Conservation (phyloP, 2,888 invertebrate species). For the Himalopsyche japonica region DNA sequence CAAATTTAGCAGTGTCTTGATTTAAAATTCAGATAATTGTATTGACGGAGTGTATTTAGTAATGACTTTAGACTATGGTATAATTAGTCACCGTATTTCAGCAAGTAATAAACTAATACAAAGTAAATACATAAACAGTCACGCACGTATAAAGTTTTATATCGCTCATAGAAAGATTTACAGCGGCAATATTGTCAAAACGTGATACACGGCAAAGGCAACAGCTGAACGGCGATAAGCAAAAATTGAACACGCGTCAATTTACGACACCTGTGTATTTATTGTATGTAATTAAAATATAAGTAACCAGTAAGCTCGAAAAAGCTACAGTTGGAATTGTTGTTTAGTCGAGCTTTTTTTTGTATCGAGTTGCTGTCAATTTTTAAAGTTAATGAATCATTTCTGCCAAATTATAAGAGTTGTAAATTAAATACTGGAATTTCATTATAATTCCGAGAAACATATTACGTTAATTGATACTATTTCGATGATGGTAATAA, state of each 20-base stretch:
- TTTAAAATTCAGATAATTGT: too few species aligned
- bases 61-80: too few species aligned
- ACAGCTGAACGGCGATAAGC: not conserved
- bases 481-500: too few species aligned
- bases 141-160: not conserved
- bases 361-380: too few species aligned
- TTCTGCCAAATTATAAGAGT: too few species aligned
- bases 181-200: not conserved
- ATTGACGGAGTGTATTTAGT: too few species aligned
- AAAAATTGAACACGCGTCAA: not conserved
- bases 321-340: not conserved
- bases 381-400: too few species aligned
- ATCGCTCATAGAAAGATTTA: not conserved
- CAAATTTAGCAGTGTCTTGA: too few species aligned
- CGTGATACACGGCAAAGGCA: not conserved
- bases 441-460: too few species aligned
- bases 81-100: too few species aligned
- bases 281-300: not conserved
- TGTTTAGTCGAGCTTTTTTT: not conserved
- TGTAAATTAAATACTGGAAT: too few species aligned
- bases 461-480: too few species aligned
- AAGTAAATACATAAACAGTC: not conserved
- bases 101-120: not conserved
- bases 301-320: not conserved
- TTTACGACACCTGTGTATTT: not conserved